Base-by-base conservation (phyloP, 53 echinoderm and acorn worm species). In the Mesocentrotus franciscanus region DNA sequence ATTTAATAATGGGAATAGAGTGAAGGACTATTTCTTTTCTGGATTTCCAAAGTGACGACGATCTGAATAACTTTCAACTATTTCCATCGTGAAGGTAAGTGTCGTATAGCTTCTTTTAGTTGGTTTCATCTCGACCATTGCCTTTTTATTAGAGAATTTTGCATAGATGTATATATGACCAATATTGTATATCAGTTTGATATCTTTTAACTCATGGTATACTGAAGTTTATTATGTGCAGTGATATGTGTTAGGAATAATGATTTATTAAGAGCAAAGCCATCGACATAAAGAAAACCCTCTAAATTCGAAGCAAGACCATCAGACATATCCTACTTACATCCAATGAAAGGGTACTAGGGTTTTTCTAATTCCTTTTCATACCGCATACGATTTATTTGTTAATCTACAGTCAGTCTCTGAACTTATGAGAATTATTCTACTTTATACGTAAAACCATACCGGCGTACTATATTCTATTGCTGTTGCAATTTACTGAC, bases 1-100 rank as follows among this genome's bases (percentile, higher is more conserved):
- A 12, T 57, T n/a, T n/a, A n/a, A n/a, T 24, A 58, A 55, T 87
- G 10, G 29, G 49, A 84, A 58, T 59, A 59, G 87, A 87, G 58
- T 87, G 87, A 87, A 27, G 56, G n/a, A 26, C 58, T 59, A 27
- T 87, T n/a, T 87, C 58, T 87, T 49, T 57, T 10, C 13, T 87
- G 87, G 56, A 58, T 87, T n/a, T 57, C 27, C 26, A 87, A 57
- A 87, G 87, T 11, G 27, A 9, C 58, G 58, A 56, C 14, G 42
- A 20, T 85, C 56, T 56, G 22, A 87, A 87, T n/a, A 87, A 55
- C 87, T 20, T 84, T n/a, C 27, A 39, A 20, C 81, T 81, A 39
- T 58, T 87, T 57, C n/a, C 58, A 58, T 87, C 22, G 24, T 87
- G 27, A 87, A 87, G 87, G 87, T 87, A 87, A 5, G 87, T 58